A percentile compares a stretch with the other conserved stretches of the same genome.
Evolutionary conservation across 2,113 vertebrate species (phyloP).

Genomic region (Zosterops lateralis): DNA sequence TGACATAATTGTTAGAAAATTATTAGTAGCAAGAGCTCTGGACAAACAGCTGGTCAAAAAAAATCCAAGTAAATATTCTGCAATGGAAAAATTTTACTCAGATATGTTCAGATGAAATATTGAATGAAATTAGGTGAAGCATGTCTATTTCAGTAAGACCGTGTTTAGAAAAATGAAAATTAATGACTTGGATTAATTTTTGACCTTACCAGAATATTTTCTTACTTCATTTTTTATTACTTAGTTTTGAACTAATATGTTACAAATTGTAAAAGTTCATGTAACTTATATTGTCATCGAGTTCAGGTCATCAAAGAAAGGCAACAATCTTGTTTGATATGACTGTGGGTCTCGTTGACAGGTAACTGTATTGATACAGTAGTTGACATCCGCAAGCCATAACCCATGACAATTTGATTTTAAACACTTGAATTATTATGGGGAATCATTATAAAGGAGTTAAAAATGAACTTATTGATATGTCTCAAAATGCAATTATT

Average conservation of each 20-base stretch:
- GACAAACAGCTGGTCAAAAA: neutral
- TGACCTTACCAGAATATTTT: neutral
- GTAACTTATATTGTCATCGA: neutral
- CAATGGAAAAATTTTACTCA: neutral
- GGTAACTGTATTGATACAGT: neutral
- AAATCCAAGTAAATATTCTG: neutral
- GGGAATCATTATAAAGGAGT: neutral
- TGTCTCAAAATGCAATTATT: neutral
- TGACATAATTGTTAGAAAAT: neutral
- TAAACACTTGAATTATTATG: neutral
- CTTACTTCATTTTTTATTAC: neutral
- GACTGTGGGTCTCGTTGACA: neutral
- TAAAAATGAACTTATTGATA: neutral
- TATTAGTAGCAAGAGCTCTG: neutral
- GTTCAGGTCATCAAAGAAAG: neutral
- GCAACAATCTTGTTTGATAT: neutral
- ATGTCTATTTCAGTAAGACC: neutral
- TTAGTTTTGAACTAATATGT: neutral
- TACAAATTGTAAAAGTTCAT: neutral
- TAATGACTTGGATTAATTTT: neutral
- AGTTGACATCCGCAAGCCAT: neutral
- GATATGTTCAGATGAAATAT: neutral
- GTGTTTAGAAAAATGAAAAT: neutral
- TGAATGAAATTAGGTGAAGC: neutral
- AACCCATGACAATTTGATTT: neutral